phyloP scores from a whole-genome alignment of 2,113 vertebrate species.

The Pterocles orientalis region DNA sequence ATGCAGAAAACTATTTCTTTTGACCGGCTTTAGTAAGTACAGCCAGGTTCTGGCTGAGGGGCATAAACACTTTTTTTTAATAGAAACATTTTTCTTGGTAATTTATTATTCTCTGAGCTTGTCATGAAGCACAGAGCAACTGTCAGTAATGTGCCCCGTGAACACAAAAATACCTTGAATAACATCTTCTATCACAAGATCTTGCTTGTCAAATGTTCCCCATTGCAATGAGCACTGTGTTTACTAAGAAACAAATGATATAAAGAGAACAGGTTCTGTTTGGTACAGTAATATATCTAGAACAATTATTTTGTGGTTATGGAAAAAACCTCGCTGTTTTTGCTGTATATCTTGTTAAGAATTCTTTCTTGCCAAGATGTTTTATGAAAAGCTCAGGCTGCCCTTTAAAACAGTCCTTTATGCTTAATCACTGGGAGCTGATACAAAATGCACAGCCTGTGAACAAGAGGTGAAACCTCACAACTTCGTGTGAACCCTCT shows the following conservation, averaged over 20 bases:
- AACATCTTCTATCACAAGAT: neutral
- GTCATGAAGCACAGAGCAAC: neutral
- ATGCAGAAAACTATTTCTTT: neutral
- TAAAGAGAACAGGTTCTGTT: neutral
- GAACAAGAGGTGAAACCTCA: neutral
- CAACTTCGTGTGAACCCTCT: neutral
- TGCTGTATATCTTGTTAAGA: neutral
- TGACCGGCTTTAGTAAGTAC: neutral
- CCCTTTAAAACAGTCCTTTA: neutral
- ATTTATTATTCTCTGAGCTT: neutral
- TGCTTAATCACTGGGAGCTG: neutral
- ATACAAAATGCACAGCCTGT: neutral
- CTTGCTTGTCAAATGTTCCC: neutral
- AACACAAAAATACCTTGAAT: neutral
- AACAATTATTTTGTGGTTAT: neutral
- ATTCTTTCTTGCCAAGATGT: neutral
- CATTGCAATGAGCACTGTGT: neutral
- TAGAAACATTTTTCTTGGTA: neutral
- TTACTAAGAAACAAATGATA: neutral
- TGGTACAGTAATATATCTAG: neutral
- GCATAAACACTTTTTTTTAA: neutral
- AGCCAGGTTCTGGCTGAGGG: neutral
- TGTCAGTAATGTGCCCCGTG: neutral
- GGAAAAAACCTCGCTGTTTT: constrained; percentile 12
- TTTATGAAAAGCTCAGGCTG: neutral